Evolutionary conservation across 2,113 vertebrate species (phyloP).

Genomic region (Siniperca chuatsi): DNA sequence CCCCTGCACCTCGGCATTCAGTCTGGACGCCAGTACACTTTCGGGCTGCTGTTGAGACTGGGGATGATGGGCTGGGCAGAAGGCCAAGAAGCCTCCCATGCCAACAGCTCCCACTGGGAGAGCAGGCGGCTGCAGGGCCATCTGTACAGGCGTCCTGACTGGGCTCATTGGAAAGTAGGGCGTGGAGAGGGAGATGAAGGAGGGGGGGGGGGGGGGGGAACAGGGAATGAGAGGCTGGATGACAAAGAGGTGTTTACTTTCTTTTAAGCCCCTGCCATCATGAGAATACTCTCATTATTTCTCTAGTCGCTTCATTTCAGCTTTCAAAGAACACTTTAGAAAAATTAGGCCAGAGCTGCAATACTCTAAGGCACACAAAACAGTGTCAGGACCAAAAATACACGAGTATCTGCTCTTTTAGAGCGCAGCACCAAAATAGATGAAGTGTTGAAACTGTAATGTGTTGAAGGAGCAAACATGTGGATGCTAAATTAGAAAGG

Average conservation of each 20-base stretch:
- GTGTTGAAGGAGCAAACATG: slow-evolving; percentile 52
- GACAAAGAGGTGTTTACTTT: slow-evolving; percentile 62
- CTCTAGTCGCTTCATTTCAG: slow-evolving; percentile 27
- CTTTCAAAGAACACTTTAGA: slow-evolving; percentile 70
- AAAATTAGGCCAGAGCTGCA: slow-evolving; percentile 67
- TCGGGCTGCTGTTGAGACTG: slow-evolving; percentile 67
- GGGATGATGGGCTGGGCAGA: slow-evolving; percentile 59
- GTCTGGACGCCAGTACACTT: slow-evolving; percentile 64
- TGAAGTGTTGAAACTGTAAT: slow-evolving; percentile 36
- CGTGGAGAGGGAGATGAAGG: slow-evolving; percentile 33
- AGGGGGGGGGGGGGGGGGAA: slow-evolving; percentile 33
- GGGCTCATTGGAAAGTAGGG: slow-evolving; percentile 52
- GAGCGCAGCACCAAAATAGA: slow-evolving; percentile 67
- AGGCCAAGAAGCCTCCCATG: slow-evolving; percentile 64
- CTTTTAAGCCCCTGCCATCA: slow-evolving; percentile 21
- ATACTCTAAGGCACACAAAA: slow-evolving; percentile 57
- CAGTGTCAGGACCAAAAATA: slow-evolving; percentile 77
- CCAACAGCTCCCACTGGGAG: slow-evolving; percentile 70
- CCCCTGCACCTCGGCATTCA: slow-evolving; percentile 49
- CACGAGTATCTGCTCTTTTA: slow-evolving; percentile 50
- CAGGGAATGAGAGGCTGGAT: slow-evolving; percentile 20
- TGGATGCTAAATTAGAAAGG: slow-evolving; percentile 63
- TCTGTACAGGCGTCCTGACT: slow-evolving; percentile 71
- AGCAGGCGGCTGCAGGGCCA: slow-evolving; percentile 73
- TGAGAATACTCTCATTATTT: slow-evolving; percentile 25